phyloP scores from a whole-genome alignment of 2,888 invertebrate species.

The Phyllotreta striolata region DNA sequence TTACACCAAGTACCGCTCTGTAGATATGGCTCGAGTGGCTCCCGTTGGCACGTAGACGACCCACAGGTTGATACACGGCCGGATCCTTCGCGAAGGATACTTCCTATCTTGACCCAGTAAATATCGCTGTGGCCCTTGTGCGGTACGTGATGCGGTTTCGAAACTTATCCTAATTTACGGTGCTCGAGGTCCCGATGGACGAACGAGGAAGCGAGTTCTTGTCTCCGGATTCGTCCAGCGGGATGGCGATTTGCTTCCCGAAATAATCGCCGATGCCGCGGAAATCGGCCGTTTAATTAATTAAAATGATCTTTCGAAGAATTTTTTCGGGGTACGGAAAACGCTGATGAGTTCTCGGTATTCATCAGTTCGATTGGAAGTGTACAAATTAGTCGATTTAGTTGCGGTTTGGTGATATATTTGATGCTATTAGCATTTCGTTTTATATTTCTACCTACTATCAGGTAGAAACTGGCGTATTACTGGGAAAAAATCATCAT shows the following conservation, averaged over 20 bases:
- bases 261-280: neutral
- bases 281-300: conserved; percentile 1
- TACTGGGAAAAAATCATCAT: no score
- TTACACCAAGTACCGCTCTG: neutral
- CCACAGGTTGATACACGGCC: conserved; percentile 38
- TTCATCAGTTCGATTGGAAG: no score
- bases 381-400: no score
- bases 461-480: no score
- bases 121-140: conserved; percentile 51
- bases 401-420: no score
- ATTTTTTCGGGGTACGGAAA: neutral
- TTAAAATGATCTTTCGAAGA: conserved; percentile 5
- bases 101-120: conserved; percentile 52
- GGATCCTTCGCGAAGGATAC: conserved; percentile 44
- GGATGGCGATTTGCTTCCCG: conserved; percentile 14
- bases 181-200: conserved; percentile 44
- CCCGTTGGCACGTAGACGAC: conserved; percentile 33
- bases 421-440: no score
- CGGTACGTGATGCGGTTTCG: conserved; percentile 53
- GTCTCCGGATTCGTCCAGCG: conserved; percentile 7
- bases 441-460: no score
- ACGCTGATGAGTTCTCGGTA: neutral
- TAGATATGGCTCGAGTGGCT: neutral
- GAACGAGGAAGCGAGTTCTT: conserved; percentile 5
- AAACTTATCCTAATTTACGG: conserved; percentile 53